These are phyloP conservation scores for Acrobasis consociella DNA, from an alignment of 2,888 invertebrate genomes.

Conservation along the genomic window DNA sequence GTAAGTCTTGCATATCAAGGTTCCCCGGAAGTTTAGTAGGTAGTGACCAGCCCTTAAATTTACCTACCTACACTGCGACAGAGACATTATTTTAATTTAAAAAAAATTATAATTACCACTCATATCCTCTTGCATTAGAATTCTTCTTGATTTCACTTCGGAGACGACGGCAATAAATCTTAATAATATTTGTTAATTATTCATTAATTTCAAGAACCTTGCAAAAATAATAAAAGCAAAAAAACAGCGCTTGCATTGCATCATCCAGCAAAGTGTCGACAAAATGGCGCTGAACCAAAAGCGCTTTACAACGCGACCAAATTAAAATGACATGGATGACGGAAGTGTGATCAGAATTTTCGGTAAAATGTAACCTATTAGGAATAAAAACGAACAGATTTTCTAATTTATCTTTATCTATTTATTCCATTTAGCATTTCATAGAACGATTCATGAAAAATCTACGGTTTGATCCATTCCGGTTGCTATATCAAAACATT, in stretches of 20 bases:
- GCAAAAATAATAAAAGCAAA: conserved; percentile 39
- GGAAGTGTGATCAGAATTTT: too few relatives aligned
- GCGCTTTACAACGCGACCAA: conserved; percentile 72
- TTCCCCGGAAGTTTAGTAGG: too few relatives aligned
- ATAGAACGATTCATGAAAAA: too few relatives aligned
- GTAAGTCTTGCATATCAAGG: too few relatives aligned
- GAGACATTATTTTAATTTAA: conserved; percentile 25
- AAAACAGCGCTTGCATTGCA: conserved; percentile 55
- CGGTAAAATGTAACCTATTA: too few relatives aligned
- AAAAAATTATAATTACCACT: conserved; percentile 38
- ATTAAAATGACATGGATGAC: conserved; percentile 32
- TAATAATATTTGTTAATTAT: too few relatives aligned
- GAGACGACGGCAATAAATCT: conserved; percentile 24
- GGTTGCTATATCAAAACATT: not conserved
- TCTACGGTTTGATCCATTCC: too few relatives aligned
- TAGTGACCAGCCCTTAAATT: too few relatives aligned
- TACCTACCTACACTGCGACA: not conserved
- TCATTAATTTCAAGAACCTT: not conserved
- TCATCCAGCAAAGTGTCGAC: conserved; percentile 70
- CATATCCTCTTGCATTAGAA: conserved; percentile 31
- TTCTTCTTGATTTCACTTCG: conserved; percentile 13
- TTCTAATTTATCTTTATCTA: too few relatives aligned
- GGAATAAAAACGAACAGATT: too few relatives aligned
- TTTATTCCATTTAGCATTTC: too few relatives aligned
- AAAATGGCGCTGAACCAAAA: conserved; percentile 79